Evolutionary conservation across 1,140 invertebrate species (phyloP).

Genomic region (Pinna nobilis): DNA sequence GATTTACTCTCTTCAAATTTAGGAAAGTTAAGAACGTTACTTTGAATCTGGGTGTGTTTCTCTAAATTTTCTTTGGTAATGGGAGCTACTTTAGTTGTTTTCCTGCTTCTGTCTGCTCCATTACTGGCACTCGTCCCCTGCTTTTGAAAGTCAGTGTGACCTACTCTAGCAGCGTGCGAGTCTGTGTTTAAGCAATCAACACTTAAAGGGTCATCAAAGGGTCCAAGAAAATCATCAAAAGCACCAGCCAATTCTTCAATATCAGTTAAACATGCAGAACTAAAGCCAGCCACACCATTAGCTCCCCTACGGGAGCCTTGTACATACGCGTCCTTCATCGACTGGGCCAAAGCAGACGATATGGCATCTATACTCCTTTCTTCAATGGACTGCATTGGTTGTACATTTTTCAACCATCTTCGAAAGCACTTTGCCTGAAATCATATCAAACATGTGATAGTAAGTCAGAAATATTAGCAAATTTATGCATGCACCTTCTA

Average conservation of each 20-base stretch:
- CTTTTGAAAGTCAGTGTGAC: constrained; percentile 1
- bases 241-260: constrained; percentile 4
- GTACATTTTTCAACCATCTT: constrained; percentile 52
- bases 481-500: too few relatives aligned
- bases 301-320: background rate
- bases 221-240: constrained; percentile 1
- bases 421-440: constrained; percentile 52
- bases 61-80: constrained; percentile 20
- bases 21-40: constrained; percentile 8
- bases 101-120: background rate
- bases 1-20: background rate
- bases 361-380: background rate
- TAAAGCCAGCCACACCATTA: background rate
- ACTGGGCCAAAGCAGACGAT: background rate
- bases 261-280: constrained; percentile 10
- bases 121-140: constrained; percentile 5
- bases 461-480: background rate
- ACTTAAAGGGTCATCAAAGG: too few relatives aligned
- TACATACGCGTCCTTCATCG: constrained; percentile 14
- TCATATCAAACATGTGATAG: too few relatives aligned
- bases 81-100: constrained; percentile 14
- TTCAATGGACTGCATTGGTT: constrained; percentile 20
- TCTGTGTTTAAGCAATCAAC: background rate
- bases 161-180: background rate
- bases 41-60: constrained; percentile 9